Evolutionary conservation across 1,140 invertebrate species (phyloP).

Genomic region (Araneus ventricosus): DNA sequence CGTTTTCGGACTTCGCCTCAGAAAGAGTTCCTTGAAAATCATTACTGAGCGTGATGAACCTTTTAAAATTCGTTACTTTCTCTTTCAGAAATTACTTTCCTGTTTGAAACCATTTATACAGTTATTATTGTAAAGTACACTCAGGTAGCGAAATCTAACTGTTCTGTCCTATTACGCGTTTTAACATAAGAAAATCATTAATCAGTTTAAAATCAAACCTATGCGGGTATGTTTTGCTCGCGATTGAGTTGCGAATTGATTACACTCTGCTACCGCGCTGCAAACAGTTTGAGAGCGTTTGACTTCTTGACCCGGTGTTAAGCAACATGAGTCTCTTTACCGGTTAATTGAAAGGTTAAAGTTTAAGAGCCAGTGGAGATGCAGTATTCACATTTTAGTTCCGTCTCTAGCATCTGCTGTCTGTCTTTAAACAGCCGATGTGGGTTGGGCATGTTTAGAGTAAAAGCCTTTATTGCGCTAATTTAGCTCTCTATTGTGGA

Average conservation of each 20-base stretch:
- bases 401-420: background rate
- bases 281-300: constrained; percentile 55
- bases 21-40: too few relatives aligned
- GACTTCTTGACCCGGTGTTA: constrained; percentile 18
- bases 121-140: background rate
- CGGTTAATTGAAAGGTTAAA: constrained; percentile 47
- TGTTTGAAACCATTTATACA: background rate
- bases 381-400: background rate
- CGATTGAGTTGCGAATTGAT: background rate
- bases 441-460: background rate
- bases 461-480: too few relatives aligned
- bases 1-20: too few relatives aligned
- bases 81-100: background rate
- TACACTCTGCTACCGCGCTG: constrained; percentile 21
- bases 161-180: background rate
- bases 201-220: constrained; percentile 21
- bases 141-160: background rate
- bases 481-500: too few relatives aligned
- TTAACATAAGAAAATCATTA: constrained; percentile 33
- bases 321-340: background rate
- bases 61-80: background rate
- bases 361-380: background rate
- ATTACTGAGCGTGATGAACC: background rate
- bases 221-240: constrained; percentile 61
- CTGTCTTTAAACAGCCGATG: background rate